Conservation (phyloP, 2,113 vertebrate genomes). For the Xiphophorus maculatus region DNA sequence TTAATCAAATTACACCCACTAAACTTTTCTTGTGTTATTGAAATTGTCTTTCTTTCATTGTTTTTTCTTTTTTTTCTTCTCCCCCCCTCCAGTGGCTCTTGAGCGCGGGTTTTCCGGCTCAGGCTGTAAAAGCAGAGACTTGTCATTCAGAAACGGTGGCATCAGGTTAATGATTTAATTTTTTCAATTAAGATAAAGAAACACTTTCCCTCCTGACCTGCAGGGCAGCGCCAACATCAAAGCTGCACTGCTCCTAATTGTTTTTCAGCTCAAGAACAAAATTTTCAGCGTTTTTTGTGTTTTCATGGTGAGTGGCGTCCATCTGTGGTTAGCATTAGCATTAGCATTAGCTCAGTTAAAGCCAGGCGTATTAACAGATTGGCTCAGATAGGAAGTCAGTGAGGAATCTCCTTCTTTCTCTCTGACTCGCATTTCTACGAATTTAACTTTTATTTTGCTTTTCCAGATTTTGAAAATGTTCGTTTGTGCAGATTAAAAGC, state of each 20-base stretch:
- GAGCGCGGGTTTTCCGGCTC: conserved; percentile 26
- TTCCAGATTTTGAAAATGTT: conserved; percentile 73
- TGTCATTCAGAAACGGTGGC: conserved; percentile 69
- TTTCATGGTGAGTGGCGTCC: conserved; percentile 3
- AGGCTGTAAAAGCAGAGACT: conserved; percentile 49
- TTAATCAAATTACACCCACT: conserved; percentile 80
- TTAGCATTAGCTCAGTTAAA: conserved; percentile 58
- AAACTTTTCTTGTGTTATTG: conserved; percentile 73
- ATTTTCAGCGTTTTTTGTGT: conserved; percentile 47
- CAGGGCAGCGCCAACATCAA: conserved; percentile 78
- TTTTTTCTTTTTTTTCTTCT: conserved; percentile 16
- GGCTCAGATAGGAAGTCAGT: conserved; percentile 10
- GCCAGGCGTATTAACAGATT: conserved; percentile 30
- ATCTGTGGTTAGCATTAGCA: conserved; percentile 46
- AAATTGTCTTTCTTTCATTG: conserved; percentile 36
- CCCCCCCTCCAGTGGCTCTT: conserved; percentile 1
- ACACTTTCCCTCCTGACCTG: conserved; percentile 74
- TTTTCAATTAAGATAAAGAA: conserved; percentile 84
- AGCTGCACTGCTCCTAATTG: conserved; percentile 67
- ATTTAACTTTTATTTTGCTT: conserved; percentile 62
- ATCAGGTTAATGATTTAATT: conserved; percentile 83
- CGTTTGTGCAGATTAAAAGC: conserved; percentile 72
- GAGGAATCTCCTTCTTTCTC: conserved; percentile 35
- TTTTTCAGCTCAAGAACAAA: conserved; percentile 66
- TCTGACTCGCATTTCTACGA: conserved; percentile 60